These are phyloP conservation scores for Novumbra hubbsi DNA, from an alignment of 2,797 vertebrate species.

Conservation along the genomic window DNA sequence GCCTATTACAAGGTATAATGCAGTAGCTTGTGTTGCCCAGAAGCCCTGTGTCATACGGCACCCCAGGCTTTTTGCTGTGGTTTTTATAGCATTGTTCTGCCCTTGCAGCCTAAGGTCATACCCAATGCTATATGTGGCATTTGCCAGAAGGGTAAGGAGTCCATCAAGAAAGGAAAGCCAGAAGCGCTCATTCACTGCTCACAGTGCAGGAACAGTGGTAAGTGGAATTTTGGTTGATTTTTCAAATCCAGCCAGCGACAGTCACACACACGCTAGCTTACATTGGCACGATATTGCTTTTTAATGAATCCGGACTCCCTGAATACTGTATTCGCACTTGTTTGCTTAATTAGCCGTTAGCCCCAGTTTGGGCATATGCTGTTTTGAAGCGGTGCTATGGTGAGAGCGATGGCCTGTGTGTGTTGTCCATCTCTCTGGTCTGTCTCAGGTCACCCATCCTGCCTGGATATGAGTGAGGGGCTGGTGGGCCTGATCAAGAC, in stretches of 20 bases:
- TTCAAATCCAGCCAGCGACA: not conserved
- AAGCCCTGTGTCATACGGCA: constrained; percentile 53
- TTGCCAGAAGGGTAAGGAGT: constrained; percentile 99
- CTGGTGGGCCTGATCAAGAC: constrained; percentile 93
- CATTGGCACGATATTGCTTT: not conserved
- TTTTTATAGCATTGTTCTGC: constrained; percentile 99
- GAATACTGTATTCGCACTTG: not conserved
- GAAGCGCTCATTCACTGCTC: constrained; percentile 99
- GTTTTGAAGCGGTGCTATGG: not conserved
- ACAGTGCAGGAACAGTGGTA: constrained; percentile 98
- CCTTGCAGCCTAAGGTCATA: constrained; percentile 99
- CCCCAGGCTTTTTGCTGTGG: constrained; percentile 71
- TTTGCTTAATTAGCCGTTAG: not conserved
- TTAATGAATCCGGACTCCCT: too few relatives aligned
- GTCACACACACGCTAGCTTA: not conserved
- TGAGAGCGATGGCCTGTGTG: constrained; percentile 11
- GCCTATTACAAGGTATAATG: not conserved
- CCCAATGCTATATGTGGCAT: constrained; percentile 99
- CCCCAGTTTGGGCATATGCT: not conserved
- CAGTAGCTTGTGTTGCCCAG: constrained; percentile 51
- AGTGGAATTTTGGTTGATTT: constrained; percentile 66
- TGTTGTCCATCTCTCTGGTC: not conserved
- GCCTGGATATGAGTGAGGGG: constrained; percentile 91
- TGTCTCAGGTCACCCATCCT: constrained; percentile 71
- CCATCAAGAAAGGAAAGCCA: constrained; percentile 94